These are phyloP conservation scores for Stictonetta naevosa DNA, from an alignment of 2,113 vertebrate genomes.

Conservation along the genomic window DNA sequence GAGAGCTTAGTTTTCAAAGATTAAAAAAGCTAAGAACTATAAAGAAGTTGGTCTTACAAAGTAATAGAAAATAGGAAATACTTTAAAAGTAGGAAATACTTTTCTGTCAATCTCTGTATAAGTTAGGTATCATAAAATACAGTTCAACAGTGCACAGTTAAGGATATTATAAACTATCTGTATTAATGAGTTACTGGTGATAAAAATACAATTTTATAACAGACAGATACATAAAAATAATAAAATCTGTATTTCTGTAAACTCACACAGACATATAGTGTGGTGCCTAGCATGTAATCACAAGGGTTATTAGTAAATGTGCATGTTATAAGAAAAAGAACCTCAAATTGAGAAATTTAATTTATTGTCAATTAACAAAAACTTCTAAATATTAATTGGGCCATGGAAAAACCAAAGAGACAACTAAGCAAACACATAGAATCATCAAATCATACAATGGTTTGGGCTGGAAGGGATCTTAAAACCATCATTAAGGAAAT, in stretches of 20 bases:
- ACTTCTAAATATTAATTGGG: not conserved
- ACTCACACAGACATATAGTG: not conserved
- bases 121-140: not conserved
- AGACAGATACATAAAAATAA: not conserved
- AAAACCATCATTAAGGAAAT: not conserved
- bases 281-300: not conserved
- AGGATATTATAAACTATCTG: not conserved
- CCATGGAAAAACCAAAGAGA: not conserved
- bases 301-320: not conserved
- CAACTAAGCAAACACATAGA: not conserved
- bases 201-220: not conserved
- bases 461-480: not conserved
- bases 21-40: not conserved
- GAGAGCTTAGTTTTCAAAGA: not conserved
- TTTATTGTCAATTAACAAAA: not conserved
- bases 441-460: not conserved
- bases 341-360: not conserved
- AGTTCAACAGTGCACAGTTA: not conserved
- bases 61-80: not conserved
- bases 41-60: not conserved
- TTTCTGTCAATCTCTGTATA: not conserved
- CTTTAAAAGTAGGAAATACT: no score
- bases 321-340: not conserved
- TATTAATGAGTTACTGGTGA: not conserved
- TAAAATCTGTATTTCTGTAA: not conserved